Evolutionary conservation across 2,888 invertebrate genomes (phyloP), one percentile per base, ranked within the genome.

Genomic region (Pelosia muscerda): DNA sequence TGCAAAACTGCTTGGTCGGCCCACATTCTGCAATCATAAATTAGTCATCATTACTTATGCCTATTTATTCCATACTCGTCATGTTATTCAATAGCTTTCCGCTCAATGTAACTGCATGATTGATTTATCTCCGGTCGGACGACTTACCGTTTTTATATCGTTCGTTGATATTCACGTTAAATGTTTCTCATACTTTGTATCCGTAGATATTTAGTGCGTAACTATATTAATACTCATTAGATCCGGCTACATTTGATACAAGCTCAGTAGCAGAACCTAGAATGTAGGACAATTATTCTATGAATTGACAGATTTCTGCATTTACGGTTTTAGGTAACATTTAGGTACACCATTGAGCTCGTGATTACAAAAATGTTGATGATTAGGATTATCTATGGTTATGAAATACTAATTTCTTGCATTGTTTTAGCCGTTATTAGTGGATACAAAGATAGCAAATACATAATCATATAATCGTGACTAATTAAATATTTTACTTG

Each of bases 41-140:
- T 49, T 49, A 49, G n/a, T 69, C 64, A 55, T 67, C 25, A 54
- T 53, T 22, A 70, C 63, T 72, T 56, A 65, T 54, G 58, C 31
- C 26, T 63, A 34, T 66, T 56, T 34, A 60, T 74, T 62, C 66
- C 67, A 58, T 59, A 56, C 25, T 55, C 55, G 55, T 42, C n/a
- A 31, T 78, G 68, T 78, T 70, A 77, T 79, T 79, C 70, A 77
- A 78, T 77, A 13, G 71, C 65, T 73, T 69, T 75, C 25, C 42
- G 67, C 55, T 42, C 63, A 34, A 57, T 58, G 67, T 71, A 8
- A n/a, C 73, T 78, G 78, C 76, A 67, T 82, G 80, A 76, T 72
- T 75, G 73, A 78, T 81, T 74, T 78, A 75, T 84, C 82, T 84
- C 81, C 67, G 78, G 77, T 71, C 68, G 77, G 78, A 75, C 75